phyloP scores from a whole-genome alignment of 2,797 vertebrate genomes.

The Peromyscus aztecus region DNA sequence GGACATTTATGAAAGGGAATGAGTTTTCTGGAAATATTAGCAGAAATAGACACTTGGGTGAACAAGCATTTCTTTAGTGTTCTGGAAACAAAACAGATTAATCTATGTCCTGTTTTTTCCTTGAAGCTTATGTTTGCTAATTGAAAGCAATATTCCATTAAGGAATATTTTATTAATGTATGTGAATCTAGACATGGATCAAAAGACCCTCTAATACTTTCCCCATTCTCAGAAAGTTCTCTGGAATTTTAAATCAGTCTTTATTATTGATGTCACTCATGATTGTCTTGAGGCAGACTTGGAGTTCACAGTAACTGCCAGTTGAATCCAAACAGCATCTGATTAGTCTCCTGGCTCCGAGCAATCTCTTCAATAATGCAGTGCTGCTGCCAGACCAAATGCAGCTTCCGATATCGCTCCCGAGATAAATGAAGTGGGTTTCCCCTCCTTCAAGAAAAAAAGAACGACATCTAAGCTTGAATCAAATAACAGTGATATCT shows the following conservation, averaged over 20 bases:
- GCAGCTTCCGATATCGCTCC: conserved; percentile 96
- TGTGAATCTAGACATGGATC: conserved; percentile 69
- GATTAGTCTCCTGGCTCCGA: conserved; percentile 96
- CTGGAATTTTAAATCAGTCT: conserved; percentile 67
- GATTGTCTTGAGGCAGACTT: conserved; percentile 74
- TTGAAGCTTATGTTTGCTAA: conserved; percentile 71
- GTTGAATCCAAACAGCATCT: conserved; percentile 96
- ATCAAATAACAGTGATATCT: conserved; percentile 38
- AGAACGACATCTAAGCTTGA: conserved; percentile 39
- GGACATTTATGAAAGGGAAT: conserved; percentile 53
- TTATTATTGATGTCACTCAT: conserved; percentile 69
- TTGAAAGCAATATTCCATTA: conserved; percentile 78
- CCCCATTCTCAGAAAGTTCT: conserved; percentile 68
- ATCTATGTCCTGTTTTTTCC: conserved; percentile 28
- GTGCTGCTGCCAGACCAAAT: conserved; percentile 97
- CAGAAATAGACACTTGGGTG: conserved; percentile 72
- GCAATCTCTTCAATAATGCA: conserved; percentile 98
- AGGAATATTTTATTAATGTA: conserved; percentile 79
- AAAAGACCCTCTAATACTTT: conserved; percentile 67
- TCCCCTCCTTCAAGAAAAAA: conserved; percentile 91
- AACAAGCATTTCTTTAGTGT: conserved; percentile 75
- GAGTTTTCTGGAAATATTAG: conserved; percentile 57
- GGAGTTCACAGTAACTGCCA: conserved; percentile 96
- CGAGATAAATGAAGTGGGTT: conserved; percentile 96
- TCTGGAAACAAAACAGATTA: conserved; percentile 69